These are phyloP conservation scores for Macropus fuliginosus DNA, from an alignment of 2,797 vertebrate genomes.

Conservation along the genomic window DNA sequence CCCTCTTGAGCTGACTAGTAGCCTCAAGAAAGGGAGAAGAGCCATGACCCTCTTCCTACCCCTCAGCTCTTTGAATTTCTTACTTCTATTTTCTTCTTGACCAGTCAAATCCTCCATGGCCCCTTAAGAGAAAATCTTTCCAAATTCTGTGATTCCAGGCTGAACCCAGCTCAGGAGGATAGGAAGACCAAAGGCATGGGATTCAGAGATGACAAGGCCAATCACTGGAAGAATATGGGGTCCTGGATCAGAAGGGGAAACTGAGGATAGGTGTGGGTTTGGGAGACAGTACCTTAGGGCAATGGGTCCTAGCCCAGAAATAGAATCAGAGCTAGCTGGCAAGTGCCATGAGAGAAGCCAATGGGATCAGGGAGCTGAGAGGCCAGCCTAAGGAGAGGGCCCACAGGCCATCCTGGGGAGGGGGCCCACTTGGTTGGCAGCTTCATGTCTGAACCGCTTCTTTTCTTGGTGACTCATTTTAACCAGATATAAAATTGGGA, in stretches of 20 bases:
- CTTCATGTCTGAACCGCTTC: background rate
- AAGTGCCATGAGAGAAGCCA: background rate
- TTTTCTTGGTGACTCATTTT: background rate
- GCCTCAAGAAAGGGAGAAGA: background rate
- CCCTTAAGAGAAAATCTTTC: background rate
- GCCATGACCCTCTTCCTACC: background rate
- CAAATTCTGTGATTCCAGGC: background rate
- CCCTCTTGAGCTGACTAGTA: too few relatives aligned
- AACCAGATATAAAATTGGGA: background rate
- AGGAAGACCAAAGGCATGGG: background rate
- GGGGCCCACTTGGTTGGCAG: background rate
- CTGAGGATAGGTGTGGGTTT: background rate
- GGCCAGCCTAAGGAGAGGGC: background rate
- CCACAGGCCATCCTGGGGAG: background rate
- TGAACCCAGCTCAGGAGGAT: background rate
- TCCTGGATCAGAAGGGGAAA: background rate
- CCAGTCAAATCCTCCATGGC: background rate
- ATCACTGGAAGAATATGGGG: background rate
- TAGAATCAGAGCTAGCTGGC: too few relatives aligned
- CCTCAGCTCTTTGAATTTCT: background rate
- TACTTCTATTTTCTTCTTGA: background rate
- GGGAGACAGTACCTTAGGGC: background rate
- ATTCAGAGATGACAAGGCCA: background rate
- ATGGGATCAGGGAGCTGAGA: background rate
- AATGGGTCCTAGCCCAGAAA: background rate